Conservation (phyloP, 2,888 invertebrate genomes). For the Halictus quadricinctus region DNA sequence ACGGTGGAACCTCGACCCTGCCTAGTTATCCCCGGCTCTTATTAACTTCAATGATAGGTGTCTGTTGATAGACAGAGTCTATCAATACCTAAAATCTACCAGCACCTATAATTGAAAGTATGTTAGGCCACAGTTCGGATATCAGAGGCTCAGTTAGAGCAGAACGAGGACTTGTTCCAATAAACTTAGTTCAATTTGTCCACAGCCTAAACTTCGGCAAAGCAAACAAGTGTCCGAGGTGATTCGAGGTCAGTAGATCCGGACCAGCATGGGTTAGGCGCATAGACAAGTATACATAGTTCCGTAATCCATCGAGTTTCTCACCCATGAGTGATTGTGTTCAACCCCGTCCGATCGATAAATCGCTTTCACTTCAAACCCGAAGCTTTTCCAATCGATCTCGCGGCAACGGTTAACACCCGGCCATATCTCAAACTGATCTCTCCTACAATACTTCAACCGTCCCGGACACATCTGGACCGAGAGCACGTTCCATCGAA, state of each 20-base stretch:
- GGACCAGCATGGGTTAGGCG: background rate
- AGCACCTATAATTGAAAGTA: background rate
- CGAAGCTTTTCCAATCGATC: slow-evolving; percentile 4
- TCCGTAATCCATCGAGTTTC: background rate
- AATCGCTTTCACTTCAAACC: background rate
- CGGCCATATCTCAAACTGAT: background rate
- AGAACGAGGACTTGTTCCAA: background rate
- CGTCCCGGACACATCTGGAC: background rate
- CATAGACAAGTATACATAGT: background rate
- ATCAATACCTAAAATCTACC: background rate
- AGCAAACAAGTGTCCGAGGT: background rate
- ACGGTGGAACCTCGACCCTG: too few relatives aligned
- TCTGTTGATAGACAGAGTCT: background rate
- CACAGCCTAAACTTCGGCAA: background rate
- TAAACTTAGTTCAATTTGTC: background rate
- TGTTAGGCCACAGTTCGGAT: background rate
- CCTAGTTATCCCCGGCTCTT: too few relatives aligned
- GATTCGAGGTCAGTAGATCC: background rate
- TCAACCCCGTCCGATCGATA: background rate
- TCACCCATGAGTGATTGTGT: background rate
- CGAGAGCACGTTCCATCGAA: background rate
- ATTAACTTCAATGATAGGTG: too few relatives aligned
- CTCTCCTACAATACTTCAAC: background rate
- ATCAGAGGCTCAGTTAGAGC: background rate
- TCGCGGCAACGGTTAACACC: background rate